Evolutionary conservation across 2,797 vertebrate genomes (phyloP), one percentile per base, ranked within the genome.

Genomic region (Myripristis jacobus): DNA sequence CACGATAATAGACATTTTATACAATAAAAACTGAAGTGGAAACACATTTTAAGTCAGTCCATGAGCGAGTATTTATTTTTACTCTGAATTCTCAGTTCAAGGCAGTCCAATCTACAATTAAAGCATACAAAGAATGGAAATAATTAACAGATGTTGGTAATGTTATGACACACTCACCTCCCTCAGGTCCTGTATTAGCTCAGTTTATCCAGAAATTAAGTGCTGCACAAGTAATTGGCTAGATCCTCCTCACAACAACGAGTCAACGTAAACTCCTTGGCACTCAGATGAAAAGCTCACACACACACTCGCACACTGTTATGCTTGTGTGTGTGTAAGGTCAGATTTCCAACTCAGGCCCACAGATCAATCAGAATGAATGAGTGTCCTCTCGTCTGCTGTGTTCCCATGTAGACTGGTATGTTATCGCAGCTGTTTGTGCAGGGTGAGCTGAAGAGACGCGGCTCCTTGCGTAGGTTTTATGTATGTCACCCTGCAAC

Each of bases 401-500:
- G 59, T 24, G 59, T 70, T 57, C 74, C 61, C 59, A 76, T 61
- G 34, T 63, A 79, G 56, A 1, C 70, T 44, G 47, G 55, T 50
- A 29, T 83, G 81, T 86, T 84, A 69, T 57, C 16, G 85, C 87
- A 88, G 84, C 89, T 89, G 87, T 81, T 63, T 44, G 15, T 60
- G 18, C 62, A 69, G 65, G 74, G 58, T 46, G 58, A 58, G 70
- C 52, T 79, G 60, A 65, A 34, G 66, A 72, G 59, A 73, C 12
- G 43, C 38, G 19, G 56, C 73, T 74, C 80, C 77, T 77, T 81
- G 72, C 41, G 3, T 27, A 31, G 13, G 41, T 76, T 83, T 81
- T 85, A 78, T 84, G 65, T 27, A 46, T 82, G 70, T 75, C 53
- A 41, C 50, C 48, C 44, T 18, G 46, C 51, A 63, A 46, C 61